Conservation (phyloP, 2,888 invertebrate species). For the Lacanobia wlatinum region DNA sequence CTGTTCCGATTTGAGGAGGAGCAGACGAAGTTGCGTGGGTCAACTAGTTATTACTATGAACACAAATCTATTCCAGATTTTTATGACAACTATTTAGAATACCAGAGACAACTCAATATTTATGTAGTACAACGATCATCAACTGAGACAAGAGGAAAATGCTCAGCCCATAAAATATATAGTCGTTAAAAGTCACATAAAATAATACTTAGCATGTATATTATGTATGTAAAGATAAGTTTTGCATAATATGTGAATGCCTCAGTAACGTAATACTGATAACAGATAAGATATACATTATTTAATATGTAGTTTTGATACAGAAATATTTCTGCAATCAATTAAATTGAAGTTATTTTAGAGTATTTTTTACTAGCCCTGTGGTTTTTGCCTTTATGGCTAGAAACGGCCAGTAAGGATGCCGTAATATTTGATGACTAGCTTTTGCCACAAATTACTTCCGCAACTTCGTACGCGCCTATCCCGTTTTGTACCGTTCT, state of each 20-base stretch:
- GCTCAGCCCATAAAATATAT: conserved; percentile 8
- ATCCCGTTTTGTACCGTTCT: too few relatives aligned
- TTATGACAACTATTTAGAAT: conserved; percentile 18
- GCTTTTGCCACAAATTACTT: too few relatives aligned
- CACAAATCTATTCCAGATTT: neutral
- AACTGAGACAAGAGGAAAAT: conserved; percentile 16
- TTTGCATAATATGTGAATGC: conserved; percentile 34
- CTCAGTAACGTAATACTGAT: conserved; percentile 26
- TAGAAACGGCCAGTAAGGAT: too few relatives aligned
- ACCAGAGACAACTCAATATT: conserved; percentile 12
- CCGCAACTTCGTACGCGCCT: too few relatives aligned
- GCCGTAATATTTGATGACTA: too few relatives aligned
- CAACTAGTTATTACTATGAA: neutral
- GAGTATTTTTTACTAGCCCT: neutral
- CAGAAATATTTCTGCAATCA: neutral
- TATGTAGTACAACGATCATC: neutral
- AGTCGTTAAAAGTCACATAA: conserved; percentile 21
- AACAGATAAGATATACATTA: conserved; percentile 49
- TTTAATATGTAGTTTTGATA: conserved; percentile 32
- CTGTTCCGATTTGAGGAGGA: too few relatives aligned
- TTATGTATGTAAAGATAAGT: conserved; percentile 27
- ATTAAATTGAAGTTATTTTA: neutral
- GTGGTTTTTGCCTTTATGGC: too few relatives aligned
- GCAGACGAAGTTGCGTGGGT: too few relatives aligned
- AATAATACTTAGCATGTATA: conserved; percentile 10